phyloP scores from a whole-genome alignment of 1,140 invertebrate genomes.

The Musca vetustissima region DNA sequence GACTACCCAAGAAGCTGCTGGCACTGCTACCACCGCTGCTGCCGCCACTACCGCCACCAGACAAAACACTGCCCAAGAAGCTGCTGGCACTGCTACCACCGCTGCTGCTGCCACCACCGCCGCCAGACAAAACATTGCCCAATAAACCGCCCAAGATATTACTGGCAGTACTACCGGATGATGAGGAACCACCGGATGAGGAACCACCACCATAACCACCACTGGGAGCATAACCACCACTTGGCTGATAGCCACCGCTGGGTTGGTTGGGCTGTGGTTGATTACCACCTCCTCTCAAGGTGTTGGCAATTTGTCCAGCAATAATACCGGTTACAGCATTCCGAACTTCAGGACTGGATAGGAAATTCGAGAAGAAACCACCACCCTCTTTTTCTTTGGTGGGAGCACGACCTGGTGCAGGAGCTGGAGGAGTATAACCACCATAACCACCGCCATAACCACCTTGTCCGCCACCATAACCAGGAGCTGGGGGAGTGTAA shows the following conservation, averaged over 20 bases:
- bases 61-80: slow-evolving; percentile 35
- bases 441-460: slow-evolving; percentile 13
- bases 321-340: slow-evolving; percentile 53
- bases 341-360: slow-evolving; percentile 52
- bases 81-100: slow-evolving; percentile 39
- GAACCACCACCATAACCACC: slow-evolving; percentile 37
- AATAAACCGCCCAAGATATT: slow-evolving; percentile 30
- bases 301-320: slow-evolving; percentile 52
- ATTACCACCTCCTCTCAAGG: slow-evolving; percentile 43
- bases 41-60: slow-evolving; percentile 29
- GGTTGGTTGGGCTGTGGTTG: background rate
- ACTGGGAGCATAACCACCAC: slow-evolving; percentile 43
- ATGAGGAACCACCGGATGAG: slow-evolving; percentile 35
- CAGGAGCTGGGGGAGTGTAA: slow-evolving; percentile 23
- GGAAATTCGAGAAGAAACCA: slow-evolving; percentile 52
- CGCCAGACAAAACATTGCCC: slow-evolving; percentile 35
- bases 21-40: slow-evolving; percentile 37
- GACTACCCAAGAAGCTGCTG: slow-evolving; percentile 39
- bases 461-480: slow-evolving; percentile 26
- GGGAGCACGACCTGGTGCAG: background rate
- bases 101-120: slow-evolving; percentile 35
- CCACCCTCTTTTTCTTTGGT: slow-evolving; percentile 48
- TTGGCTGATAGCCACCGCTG: slow-evolving; percentile 32
- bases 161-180: slow-evolving; percentile 26
- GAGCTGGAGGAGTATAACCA: slow-evolving; percentile 33